These are phyloP conservation scores for Helleia helle DNA, from an alignment of 2,888 invertebrate genomes.

Conservation along the genomic window DNA sequence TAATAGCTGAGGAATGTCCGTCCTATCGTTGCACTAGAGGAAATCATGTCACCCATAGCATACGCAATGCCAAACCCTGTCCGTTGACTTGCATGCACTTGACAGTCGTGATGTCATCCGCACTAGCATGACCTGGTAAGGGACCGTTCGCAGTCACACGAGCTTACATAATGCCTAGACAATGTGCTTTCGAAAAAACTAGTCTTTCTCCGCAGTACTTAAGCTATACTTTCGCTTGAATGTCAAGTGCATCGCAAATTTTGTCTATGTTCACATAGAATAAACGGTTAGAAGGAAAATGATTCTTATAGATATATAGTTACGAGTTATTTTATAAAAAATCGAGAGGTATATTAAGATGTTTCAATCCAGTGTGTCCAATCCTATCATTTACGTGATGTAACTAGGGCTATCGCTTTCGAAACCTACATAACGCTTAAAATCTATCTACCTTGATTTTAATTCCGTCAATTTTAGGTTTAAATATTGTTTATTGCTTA, in stretches of 20 bases:
- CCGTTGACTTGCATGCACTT: conserved; percentile 65
- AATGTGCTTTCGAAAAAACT: conserved; percentile 43
- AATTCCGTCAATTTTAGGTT: no score
- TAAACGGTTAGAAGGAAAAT: conserved; percentile 15
- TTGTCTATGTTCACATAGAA: conserved; percentile 27
- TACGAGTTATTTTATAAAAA: conserved; percentile 29
- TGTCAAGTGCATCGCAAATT: conserved; percentile 31
- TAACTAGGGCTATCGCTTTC: conserved; percentile 32
- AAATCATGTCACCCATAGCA: conserved; percentile 64
- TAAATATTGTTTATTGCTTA: no score
- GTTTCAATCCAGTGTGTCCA: conserved; percentile 28
- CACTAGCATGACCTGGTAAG: conserved; percentile 64
- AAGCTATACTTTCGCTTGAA: conserved; percentile 55
- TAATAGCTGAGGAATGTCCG: no score
- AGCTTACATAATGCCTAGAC: conserved; percentile 64
- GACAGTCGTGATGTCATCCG: conserved; percentile 65
- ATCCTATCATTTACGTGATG: conserved; percentile 62
- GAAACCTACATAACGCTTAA: not conserved
- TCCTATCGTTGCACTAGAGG: conserved; percentile 32
- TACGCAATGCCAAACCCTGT: conserved; percentile 63
- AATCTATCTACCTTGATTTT: no score
- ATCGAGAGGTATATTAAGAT: conserved; percentile 24
- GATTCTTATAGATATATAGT: conserved; percentile 27
- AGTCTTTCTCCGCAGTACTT: conserved; percentile 38
- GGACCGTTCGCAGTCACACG: conserved; percentile 57